Evolutionary conservation across 2,113 vertebrate species (phyloP).

Genomic region (western clawed frog (Xenopus tropicalis)): UCB_Xtro_10.0 CM004445.2:13730001-13730500

Average conservation of each 20-base stretch:
- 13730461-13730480: slow-evolving; percentile 99
- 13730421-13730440: slow-evolving; percentile 82
- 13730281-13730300: slow-evolving; percentile 19
- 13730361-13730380: slow-evolving; percentile 36
- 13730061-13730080: neutral
- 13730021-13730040: neutral
- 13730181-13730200: slow-evolving; percentile 36
- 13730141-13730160: neutral
- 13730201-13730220: slow-evolving; percentile 42
- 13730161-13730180: slow-evolving; percentile 8
- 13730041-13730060: neutral
- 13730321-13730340: too few relatives aligned
- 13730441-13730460: slow-evolving; percentile 98
- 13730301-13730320: neutral
- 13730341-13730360: too few relatives aligned
- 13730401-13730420: slow-evolving; percentile 68
- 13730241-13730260: slow-evolving; percentile 35
- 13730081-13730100: slow-evolving; percentile 13
- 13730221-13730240: slow-evolving; percentile 27
- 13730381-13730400: slow-evolving; percentile 76
- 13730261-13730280: slow-evolving; percentile 28
- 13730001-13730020: neutral
- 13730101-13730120: neutral
- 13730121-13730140: neutral
- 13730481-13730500: slow-evolving; percentile 99